Evolutionary conservation across 37 sponge, comb jelly and placozoan genomes (phyloP).

Genomic region (Dysidea cf. avara): DNA sequence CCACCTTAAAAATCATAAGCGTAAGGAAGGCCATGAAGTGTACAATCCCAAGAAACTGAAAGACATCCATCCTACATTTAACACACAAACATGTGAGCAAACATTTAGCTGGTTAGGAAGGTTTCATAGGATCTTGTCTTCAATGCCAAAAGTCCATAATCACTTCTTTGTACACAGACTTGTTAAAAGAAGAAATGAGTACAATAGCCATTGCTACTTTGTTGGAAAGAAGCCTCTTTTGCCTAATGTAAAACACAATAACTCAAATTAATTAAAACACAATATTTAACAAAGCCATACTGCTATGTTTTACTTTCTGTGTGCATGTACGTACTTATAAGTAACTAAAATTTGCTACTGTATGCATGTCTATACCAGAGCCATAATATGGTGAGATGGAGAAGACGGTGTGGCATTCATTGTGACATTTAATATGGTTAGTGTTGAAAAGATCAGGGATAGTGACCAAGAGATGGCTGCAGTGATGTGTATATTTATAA

Average conservation of each 20-base stretch:
- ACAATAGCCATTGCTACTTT: conserved; percentile 37
- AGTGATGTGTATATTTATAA: too few species aligned
- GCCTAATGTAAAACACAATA: conserved; percentile 15
- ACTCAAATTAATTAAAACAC: too few species aligned
- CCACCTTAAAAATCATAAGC: conserved; percentile 1
- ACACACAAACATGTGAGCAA: conserved; percentile 54
- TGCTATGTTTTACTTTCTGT: too few species aligned
- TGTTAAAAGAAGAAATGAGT: conserved; percentile 34
- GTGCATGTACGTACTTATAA: too few species aligned
- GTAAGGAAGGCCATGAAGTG: neutral
- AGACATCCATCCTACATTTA: conserved; percentile 13
- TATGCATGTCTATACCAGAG: too few species aligned
- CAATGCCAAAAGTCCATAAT: conserved; percentile 59
- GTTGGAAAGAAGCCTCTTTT: conserved; percentile 57
- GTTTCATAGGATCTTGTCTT: conserved; percentile 30
- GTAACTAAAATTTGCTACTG: too few species aligned
- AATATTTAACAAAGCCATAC: too few species aligned
- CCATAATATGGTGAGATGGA: too few species aligned
- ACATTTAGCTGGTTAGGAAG: conserved; percentile 24
- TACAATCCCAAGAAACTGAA: conserved; percentile 1
- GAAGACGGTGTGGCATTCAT: too few species aligned
- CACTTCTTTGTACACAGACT: conserved; percentile 44
- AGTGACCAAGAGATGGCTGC: too few species aligned
- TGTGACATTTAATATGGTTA: too few species aligned
- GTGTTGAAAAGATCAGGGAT: too few species aligned